These are phyloP conservation scores for Muraenolepis orangiensis DNA, from an alignment of 2,797 vertebrate species.

Conservation along the genomic window DNA sequence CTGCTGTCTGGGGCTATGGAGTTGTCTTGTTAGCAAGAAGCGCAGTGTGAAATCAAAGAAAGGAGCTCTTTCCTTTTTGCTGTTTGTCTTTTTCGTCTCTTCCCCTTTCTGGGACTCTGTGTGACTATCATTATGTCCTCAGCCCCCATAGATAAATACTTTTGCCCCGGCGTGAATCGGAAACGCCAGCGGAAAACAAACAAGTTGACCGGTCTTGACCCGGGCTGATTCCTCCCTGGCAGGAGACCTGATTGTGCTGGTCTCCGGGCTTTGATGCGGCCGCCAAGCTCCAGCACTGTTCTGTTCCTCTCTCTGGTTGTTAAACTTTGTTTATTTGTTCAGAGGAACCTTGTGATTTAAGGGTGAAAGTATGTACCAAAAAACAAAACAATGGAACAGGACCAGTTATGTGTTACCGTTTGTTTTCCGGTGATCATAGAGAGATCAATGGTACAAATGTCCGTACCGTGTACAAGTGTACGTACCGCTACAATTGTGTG, in stretches of 20 bases:
- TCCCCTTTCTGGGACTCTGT: background rate
- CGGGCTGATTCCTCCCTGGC: conserved; percentile 48
- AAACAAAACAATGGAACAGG: background rate
- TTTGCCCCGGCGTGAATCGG: conserved; percentile 24
- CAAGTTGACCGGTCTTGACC: conserved; percentile 28
- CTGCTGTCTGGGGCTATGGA: background rate
- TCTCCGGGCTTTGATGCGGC: conserved; percentile 34
- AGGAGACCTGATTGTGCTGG: conserved; percentile 41
- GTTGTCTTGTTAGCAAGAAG: conserved; percentile 5
- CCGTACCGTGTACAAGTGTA: no score
- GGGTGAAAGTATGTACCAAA: background rate
- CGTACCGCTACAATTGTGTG: background rate
- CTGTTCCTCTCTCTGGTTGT: conserved; percentile 18
- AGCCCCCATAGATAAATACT: conserved; percentile 31
- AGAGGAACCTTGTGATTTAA: background rate
- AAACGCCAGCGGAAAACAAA: conserved; percentile 28
- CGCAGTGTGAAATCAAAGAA: conserved; percentile 26
- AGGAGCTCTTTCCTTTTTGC: background rate
- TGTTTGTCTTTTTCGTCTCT: no score
- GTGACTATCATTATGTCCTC: conserved; percentile 39
- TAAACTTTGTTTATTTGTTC: conserved; percentile 1
- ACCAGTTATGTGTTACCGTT: background rate
- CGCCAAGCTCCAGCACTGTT: conserved; percentile 27
- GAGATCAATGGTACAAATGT: no score
- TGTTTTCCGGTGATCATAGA: background rate